phyloP scores from a whole-genome alignment of 2,113 vertebrate genomes.

The Sorex fumeus region DNA sequence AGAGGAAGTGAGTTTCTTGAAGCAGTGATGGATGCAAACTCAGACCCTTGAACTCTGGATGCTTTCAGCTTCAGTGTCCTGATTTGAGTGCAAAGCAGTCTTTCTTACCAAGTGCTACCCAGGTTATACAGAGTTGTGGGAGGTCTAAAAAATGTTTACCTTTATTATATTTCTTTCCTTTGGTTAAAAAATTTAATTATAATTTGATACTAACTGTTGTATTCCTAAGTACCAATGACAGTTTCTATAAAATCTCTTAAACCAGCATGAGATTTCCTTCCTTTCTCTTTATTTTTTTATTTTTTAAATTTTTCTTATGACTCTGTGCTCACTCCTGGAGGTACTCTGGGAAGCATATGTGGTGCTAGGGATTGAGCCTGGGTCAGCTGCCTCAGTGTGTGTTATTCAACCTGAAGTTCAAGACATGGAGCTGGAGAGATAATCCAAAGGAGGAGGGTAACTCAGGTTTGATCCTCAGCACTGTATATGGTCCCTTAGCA shows the following conservation, averaged over 20 bases:
- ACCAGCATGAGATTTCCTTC: slow-evolving; percentile 23
- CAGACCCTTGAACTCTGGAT: not conserved
- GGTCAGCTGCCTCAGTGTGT: too few species aligned
- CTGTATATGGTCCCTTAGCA: too few species aligned
- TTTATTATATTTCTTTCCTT: slow-evolving; percentile 26
- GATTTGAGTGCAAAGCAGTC: not conserved
- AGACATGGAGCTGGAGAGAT: too few species aligned
- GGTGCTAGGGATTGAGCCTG: too few species aligned
- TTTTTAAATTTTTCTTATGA: not conserved
- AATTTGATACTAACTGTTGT: slow-evolving; percentile 38
- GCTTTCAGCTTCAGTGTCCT: not conserved
- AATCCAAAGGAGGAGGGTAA: too few species aligned
- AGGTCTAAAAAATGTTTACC: slow-evolving; percentile 16
- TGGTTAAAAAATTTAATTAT: slow-evolving; percentile 43
- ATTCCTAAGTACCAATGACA: slow-evolving; percentile 33
- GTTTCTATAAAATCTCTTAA: slow-evolving; percentile 64
- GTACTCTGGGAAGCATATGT: too few species aligned
- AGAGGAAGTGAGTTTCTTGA: slow-evolving; percentile 33
- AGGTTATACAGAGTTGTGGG: not conserved
- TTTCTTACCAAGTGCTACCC: not conserved
- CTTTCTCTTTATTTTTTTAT: too few species aligned
- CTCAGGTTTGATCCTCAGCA: too few species aligned
- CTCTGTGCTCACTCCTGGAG: too few species aligned
- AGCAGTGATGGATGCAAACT: not conserved
- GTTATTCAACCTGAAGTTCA: too few species aligned